A percentile compares a stretch with the other conserved stretches of the same genome.
phyloP scores from a whole-genome alignment of 2,888 invertebrate genomes.

The Lepas anatifera region DNA sequence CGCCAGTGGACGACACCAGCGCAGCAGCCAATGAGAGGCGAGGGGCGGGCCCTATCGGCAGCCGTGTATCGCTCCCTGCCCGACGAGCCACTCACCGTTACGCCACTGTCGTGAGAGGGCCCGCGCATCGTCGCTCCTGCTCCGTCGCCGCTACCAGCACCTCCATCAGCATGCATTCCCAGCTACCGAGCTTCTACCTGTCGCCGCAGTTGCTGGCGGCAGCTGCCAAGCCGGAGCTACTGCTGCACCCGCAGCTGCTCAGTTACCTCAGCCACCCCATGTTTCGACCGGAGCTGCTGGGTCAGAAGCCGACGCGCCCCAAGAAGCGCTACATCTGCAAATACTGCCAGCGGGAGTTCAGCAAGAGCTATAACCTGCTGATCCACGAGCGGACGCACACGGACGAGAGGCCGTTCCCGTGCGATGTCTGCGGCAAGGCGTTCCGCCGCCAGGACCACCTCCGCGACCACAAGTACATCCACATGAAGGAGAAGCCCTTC shows the following conservation, averaged over 20 bases:
- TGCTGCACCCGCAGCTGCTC: conserved; percentile 10
- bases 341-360: conserved; percentile 41
- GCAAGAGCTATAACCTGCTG: conserved; percentile 43
- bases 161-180: background rate
- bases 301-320: conserved; percentile 1
- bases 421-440: conserved; percentile 42
- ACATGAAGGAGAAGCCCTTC: conserved; percentile 12
- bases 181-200: conserved; percentile 2
- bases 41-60: background rate
- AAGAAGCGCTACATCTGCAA: conserved; percentile 42
- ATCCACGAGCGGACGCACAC: conserved; percentile 45
- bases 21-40: background rate
- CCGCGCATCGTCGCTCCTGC: background rate
- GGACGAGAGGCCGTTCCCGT: conserved; percentile 42
- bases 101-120: background rate
- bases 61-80: background rate
- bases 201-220: conserved; percentile 5
- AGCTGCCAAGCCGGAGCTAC: conserved; percentile 1
- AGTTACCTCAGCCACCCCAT: background rate
- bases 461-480: conserved; percentile 27
- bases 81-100: background rate
- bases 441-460: conserved; percentile 40
- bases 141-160: background rate
- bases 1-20: background rate
- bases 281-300: background rate